Base-by-base conservation (phyloP, 1,140 invertebrate species). In the Diorhabda elongata region DNA sequence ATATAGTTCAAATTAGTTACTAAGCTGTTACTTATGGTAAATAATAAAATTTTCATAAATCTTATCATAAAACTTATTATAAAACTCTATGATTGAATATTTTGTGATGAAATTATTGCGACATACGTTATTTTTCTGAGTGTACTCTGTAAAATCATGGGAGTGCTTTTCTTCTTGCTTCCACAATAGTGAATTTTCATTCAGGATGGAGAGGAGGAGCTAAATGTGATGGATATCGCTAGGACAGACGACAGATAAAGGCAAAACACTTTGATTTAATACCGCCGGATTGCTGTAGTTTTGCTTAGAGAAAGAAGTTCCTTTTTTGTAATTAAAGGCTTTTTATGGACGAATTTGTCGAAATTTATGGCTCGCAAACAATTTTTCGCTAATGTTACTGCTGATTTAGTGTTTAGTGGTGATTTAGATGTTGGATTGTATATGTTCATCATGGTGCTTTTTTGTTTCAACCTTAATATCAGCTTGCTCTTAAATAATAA, bases 241-340 rank as follows among this genome's bases (percentile, higher is more conserved):
- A 75, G 71, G 75, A 75, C 76, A 75, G 61, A 71, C 73, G 77
- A 78, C 76, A 77, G 74, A 77, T 78, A 78, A 78, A 78, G 75
- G 77, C 77, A 78, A 78, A 78, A 78, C 77, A 78, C 77, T 75
- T 76, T 78, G 77, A 78, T 78, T 78, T 78, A 78, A 75, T 76
- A 76, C 73, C 73, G 6, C 68, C 69, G 74, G 72, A 75, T 76
- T 74, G 75, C 75, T 75, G 74, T 52, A 52, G 47, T 52, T 78
- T 78, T 78, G 76, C 74, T 78, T 73, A 70, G 75, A 74, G 71
- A 73, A 78, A 74, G 74, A 76, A 75, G 72, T 74, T 77, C 72
- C 75, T 74, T 75, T 76, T 78, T 76, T 76, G 76, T 78, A 78
- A 78, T 78, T 78, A 78, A 74, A 72, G 69, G 71, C 70, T 71